Percentiles rank a stretch among this genome's conserved stretches.
These are phyloP conservation scores for Nycticryphes semicollaris DNA, from an alignment of 2,113 vertebrate genomes.

Conservation along the genomic window DNA sequence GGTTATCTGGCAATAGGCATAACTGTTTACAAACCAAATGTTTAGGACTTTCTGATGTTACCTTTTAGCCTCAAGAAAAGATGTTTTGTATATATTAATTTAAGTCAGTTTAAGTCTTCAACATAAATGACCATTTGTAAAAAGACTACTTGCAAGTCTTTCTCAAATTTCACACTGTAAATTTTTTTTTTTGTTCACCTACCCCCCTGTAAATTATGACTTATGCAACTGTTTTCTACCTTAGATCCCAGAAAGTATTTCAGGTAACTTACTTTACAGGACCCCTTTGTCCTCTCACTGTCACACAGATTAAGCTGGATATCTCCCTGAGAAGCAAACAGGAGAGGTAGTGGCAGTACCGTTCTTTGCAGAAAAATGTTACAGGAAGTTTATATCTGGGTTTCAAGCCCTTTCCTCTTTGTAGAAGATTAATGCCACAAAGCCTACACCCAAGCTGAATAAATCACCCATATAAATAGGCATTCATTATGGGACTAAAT, in stretches of 20 bases:
- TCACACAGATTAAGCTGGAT: neutral
- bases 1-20: neutral
- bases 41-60: neutral
- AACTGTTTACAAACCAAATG: neutral
- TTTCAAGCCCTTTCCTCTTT: neutral
- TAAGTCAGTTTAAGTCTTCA: neutral
- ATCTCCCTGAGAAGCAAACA: neutral
- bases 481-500: neutral
- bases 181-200: neutral
- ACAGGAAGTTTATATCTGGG: neutral
- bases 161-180: neutral
- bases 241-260: neutral
- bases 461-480: accelerated
- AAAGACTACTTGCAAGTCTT: neutral
- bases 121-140: neutral
- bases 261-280: neutral
- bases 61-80: neutral
- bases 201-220: neutral
- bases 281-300: neutral
- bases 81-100: neutral
- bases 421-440: neutral
- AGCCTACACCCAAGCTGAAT: neutral
- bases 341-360: neutral
- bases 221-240: neutral
- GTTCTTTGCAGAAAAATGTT: neutral